phyloP scores from a whole-genome alignment of 2,797 vertebrate species.

The Paguma larvata region DNA sequence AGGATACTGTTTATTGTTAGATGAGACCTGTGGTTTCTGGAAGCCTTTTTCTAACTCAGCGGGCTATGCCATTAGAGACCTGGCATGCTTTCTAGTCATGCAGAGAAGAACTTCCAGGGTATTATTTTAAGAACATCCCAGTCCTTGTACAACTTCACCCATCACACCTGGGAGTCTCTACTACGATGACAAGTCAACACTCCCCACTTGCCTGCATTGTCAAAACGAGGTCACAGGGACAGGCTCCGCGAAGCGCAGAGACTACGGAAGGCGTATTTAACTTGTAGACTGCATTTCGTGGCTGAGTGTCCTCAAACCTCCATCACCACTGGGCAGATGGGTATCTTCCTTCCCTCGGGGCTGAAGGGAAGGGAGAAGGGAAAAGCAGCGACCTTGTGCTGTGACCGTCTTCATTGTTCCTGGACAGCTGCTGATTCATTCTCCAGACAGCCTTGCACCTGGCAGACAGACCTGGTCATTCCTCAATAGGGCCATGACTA shows the following conservation, averaged over 20 bases:
- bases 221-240: background rate
- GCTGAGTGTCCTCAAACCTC: background rate
- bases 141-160: background rate
- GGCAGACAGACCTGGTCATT: background rate
- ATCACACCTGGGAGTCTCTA: constrained; percentile 16
- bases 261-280: rapidly evolving
- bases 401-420: rapidly evolving
- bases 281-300: background rate
- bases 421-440: background rate
- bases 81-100: constrained; percentile 61
- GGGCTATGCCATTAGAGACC: constrained; percentile 68
- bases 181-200: background rate
- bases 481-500: background rate
- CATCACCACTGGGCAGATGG: background rate
- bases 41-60: constrained; percentile 74
- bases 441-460: background rate
- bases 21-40: constrained; percentile 70
- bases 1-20: constrained; percentile 66
- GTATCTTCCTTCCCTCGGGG: background rate
- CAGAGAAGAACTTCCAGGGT: constrained; percentile 63
- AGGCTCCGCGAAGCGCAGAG: background rate
- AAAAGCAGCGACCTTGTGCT: background rate
- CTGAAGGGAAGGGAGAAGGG: background rate
- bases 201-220: background rate
- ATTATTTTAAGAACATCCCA: constrained; percentile 66